Evolutionary conservation across 2,888 invertebrate species (phyloP), one percentile per base, ranked within the genome.

Genomic region (Macrostomum cliftonense): DNA sequence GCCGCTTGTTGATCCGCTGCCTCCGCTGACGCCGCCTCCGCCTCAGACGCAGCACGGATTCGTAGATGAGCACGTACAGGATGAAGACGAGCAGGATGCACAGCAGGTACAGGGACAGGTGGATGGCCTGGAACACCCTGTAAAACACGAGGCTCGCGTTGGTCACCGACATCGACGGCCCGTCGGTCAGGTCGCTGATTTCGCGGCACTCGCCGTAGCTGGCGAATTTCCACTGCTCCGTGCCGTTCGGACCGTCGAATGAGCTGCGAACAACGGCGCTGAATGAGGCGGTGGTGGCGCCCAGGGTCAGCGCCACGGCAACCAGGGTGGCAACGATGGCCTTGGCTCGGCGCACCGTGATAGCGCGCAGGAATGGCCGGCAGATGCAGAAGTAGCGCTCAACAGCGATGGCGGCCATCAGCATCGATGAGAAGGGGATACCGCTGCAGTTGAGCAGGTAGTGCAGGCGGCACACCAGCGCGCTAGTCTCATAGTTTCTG

Each of bases 1-100:
- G 4, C 9, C 28, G 28, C 28, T 28, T 28, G 28, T 28, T 28
- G 5, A 28, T 28, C 28, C 28, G 28, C 28, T 28, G 5, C 28
- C 5, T 9, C 28, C 28, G 28, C 28, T 28, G 28, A 9, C 21
- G 42, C 12, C 43, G 47, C 20, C 9, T 55, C 16, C 52, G 54
- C 11, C 59, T 49, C 20, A 61, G 53, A 5, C 53, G 54, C 36
- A 59, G 54, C 37, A 63, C 62, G 36, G 61, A 65, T 13, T 59
- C 54, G 52, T 64, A 67, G 37, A 68, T 67, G 44, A 66, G 55
- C 37, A 59, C 56, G 53, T 68, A 68, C 16, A 68, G 58, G 2
- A 62, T 56, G 37, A 63, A 56, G n/a, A 68, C 65, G 13, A 63
- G 57, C 14, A 66, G 51, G n/a, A 68, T 54, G 14, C 64, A 64